Conservation (phyloP, 2,113 vertebrate species). For the Gobio gobio region DNA sequence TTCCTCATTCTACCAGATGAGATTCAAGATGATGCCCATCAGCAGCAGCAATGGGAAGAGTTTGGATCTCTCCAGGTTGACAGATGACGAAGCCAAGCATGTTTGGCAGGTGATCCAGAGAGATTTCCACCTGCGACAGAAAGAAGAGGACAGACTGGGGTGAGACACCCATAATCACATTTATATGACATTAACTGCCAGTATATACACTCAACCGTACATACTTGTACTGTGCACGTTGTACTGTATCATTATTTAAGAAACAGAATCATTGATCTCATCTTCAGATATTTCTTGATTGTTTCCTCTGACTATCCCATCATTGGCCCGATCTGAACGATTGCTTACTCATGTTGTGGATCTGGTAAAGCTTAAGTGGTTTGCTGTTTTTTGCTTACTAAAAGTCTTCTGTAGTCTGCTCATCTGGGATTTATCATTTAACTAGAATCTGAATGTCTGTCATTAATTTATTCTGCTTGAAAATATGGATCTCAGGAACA, state of each 20-base stretch:
- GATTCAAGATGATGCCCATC: slow-evolving; percentile 56
- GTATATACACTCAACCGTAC: background rate
- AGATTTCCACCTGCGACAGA: slow-evolving; percentile 88
- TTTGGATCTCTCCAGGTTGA: slow-evolving; percentile 92
- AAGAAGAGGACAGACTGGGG: slow-evolving; percentile 90
- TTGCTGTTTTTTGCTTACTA: background rate
- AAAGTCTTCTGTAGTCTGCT: background rate
- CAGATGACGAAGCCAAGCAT: slow-evolving; percentile 90
- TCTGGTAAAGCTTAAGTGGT: background rate
- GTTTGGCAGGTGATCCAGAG: slow-evolving; percentile 91
- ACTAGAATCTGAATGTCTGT: slow-evolving; percentile 9
- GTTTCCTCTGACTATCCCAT: background rate
- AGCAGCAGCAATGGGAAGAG: slow-evolving; percentile 75
- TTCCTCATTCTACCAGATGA: background rate
- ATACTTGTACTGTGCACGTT: background rate
- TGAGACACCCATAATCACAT: slow-evolving; percentile 65
- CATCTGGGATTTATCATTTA: slow-evolving; percentile 7
- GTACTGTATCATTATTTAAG: background rate
- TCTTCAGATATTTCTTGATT: background rate
- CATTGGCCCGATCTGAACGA: background rate
- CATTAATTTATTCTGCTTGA: slow-evolving; percentile 3
- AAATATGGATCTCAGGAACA: background rate
- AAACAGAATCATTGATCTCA: too few relatives aligned
- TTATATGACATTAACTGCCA: background rate
- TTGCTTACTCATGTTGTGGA: background rate